phyloP scores from a whole-genome alignment of 2,888 invertebrate species.

The Pilophorus perplexus region DNA sequence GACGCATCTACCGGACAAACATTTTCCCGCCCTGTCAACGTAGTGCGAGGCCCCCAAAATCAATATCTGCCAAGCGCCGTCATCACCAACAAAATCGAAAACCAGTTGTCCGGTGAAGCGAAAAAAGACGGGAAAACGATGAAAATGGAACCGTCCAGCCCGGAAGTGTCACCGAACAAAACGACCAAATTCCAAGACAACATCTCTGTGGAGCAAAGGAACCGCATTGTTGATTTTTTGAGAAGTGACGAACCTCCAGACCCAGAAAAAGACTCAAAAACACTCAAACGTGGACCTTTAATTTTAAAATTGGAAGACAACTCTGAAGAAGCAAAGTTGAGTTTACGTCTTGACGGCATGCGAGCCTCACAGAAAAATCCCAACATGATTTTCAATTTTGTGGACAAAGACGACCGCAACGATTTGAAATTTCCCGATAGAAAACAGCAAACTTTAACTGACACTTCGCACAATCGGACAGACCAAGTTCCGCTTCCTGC shows the following conservation, averaged over 20 bases:
- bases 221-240: slow-evolving; percentile 24
- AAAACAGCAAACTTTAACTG: slow-evolving; percentile 24
- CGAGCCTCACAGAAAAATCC: slow-evolving; percentile 21
- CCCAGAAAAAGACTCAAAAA: neutral
- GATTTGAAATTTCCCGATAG: slow-evolving; percentile 36
- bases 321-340: slow-evolving; percentile 17
- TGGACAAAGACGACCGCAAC: slow-evolving; percentile 37
- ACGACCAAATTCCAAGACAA: slow-evolving; percentile 13
- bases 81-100: slow-evolving; percentile 38
- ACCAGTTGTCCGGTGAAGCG: neutral
- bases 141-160: slow-evolving; percentile 26
- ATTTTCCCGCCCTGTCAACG: slow-evolving; percentile 32
- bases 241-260: slow-evolving; percentile 22
- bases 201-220: slow-evolving; percentile 23
- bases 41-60: slow-evolving; percentile 27
- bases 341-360: slow-evolving; percentile 1
- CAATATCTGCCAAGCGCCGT: slow-evolving; percentile 33
- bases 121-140: slow-evolving; percentile 32
- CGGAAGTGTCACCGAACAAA: slow-evolving; percentile 14
- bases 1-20: slow-evolving; percentile 6
- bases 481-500: slow-evolving; percentile 44
- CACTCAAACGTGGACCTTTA: neutral
- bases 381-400: slow-evolving; percentile 25
- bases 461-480: slow-evolving; percentile 28
- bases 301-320: slow-evolving; percentile 20